phyloP scores from a whole-genome alignment of 1,140 invertebrate genomes.

The Drosophila virilis region DNA sequence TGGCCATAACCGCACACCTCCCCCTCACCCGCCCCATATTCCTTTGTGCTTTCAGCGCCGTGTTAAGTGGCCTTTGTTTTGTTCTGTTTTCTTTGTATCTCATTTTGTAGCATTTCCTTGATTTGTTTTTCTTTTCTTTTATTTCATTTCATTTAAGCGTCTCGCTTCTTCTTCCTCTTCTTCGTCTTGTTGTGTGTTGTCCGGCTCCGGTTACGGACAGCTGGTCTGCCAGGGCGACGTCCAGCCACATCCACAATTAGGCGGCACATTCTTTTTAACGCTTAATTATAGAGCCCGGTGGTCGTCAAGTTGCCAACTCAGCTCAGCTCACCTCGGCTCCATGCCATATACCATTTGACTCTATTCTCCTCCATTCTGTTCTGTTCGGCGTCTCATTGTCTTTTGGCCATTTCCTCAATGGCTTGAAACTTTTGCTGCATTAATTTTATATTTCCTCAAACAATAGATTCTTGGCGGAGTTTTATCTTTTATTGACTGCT shows the following conservation, averaged over 20 bases:
- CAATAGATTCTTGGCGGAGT: constrained; percentile 34
- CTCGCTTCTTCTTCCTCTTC: constrained; percentile 13
- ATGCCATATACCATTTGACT: constrained; percentile 11
- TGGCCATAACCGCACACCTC: neutral
- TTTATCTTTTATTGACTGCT: constrained; percentile 35
- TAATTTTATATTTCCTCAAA: constrained; percentile 71
- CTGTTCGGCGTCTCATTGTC: constrained; percentile 65
- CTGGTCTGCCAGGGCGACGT: constrained; percentile 35
- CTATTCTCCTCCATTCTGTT: constrained; percentile 26
- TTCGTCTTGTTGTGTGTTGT: constrained; percentile 10
- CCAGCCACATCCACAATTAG: constrained; percentile 65
- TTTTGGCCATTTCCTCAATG: constrained; percentile 69
- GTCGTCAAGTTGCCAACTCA: constrained; percentile 37
- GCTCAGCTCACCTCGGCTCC: constrained; percentile 24
- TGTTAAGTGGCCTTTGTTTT: constrained; percentile 44
- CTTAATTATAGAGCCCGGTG: constrained; percentile 58
- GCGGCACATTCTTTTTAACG: constrained; percentile 71
- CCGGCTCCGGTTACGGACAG: constrained; percentile 19
- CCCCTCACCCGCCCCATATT: neutral
- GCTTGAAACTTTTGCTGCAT: constrained; percentile 45
- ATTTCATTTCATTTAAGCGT: constrained; percentile 7
- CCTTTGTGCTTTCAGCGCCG: constrained; percentile 26
- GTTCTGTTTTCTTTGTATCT: constrained; percentile 24
- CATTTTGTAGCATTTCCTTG: constrained; percentile 49
- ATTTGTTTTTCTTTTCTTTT: constrained; percentile 42